Percentiles rank a stretch among this genome's conserved stretches.
These are phyloP conservation scores for Sapayoa aenigma DNA, from an alignment of 2,113 vertebrate species.

Conservation along the genomic window DNA sequence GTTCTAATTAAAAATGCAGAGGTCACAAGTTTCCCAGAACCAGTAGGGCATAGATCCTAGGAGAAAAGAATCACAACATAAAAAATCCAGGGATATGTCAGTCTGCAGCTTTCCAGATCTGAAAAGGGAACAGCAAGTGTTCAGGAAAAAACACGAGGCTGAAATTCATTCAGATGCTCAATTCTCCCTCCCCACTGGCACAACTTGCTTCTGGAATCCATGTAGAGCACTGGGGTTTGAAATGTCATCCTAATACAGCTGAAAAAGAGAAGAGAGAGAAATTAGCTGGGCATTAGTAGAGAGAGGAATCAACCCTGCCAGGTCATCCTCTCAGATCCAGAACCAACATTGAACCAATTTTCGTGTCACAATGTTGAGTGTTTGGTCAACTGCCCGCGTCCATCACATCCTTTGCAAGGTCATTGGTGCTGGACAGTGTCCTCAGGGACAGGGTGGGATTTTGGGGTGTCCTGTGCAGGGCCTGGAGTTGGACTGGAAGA, in stretches of 20 bases:
- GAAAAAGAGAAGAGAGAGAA: background rate
- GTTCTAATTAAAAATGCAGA: slow-evolving; percentile 81
- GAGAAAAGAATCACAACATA: slow-evolving; percentile 69
- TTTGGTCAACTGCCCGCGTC: background rate
- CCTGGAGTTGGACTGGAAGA: background rate
- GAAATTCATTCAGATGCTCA: background rate
- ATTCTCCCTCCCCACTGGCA: background rate
- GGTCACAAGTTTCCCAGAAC: slow-evolving; percentile 82
- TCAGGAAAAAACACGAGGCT: background rate
- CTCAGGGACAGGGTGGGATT: background rate
- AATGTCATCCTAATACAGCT: background rate
- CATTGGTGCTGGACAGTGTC: background rate
- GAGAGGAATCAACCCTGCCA: background rate
- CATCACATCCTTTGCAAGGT: background rate
- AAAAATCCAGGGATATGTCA: slow-evolving; percentile 59
- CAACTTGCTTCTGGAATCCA: background rate
- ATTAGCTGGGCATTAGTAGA: background rate
- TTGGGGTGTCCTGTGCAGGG: background rate
- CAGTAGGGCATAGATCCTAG: slow-evolving; percentile 72
- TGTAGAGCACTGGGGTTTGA: background rate
- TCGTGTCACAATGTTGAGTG: background rate
- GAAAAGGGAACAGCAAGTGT: slow-evolving; percentile 42
- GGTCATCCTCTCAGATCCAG: background rate
- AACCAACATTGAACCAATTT: background rate
- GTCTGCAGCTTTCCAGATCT: slow-evolving; percentile 70